These are phyloP conservation scores for Drosophila orena DNA, from an alignment of 1,140 invertebrate species.

Conservation along the genomic window DNA sequence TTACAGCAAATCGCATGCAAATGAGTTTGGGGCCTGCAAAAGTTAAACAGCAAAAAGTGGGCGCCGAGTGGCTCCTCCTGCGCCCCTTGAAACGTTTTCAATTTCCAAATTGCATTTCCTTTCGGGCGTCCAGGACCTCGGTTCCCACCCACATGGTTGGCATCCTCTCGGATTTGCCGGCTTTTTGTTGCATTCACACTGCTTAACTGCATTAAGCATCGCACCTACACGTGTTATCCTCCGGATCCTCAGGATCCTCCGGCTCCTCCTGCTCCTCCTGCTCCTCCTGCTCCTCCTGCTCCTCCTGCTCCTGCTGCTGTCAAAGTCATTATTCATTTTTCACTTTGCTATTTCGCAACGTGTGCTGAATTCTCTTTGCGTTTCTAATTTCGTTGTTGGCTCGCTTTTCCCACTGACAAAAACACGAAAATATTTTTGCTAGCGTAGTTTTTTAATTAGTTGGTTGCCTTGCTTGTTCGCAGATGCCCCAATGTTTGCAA, in stretches of 20 bases:
- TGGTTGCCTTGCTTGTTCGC: slow-evolving; percentile 12
- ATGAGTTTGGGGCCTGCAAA: slow-evolving; percentile 58
- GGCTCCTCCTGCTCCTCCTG: neutral
- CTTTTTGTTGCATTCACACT: slow-evolving; percentile 33
- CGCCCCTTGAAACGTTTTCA: slow-evolving; percentile 52
- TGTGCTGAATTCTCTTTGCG: slow-evolving; percentile 73
- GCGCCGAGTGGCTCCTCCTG: neutral
- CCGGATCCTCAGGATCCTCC: neutral
- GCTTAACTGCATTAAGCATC: slow-evolving; percentile 58
- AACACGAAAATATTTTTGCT: slow-evolving; percentile 77
- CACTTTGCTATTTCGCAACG: slow-evolving; percentile 65
- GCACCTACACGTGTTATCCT: slow-evolving; percentile 31
- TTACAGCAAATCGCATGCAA: slow-evolving; percentile 78
- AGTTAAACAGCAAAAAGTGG: slow-evolving; percentile 63
- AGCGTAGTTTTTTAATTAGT: slow-evolving; percentile 76
- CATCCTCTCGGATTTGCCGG: slow-evolving; percentile 30
- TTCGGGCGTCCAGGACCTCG: neutral
- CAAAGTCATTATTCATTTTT: slow-evolving; percentile 69
- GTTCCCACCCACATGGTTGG: neutral
- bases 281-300: neutral
- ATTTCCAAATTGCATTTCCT: slow-evolving; percentile 74
- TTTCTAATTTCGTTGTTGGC: slow-evolving; percentile 72
- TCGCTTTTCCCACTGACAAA: slow-evolving; percentile 33
- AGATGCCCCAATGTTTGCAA: slow-evolving; percentile 15
- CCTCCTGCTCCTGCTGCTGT: neutral